phyloP scores from a whole-genome alignment of 1,140 invertebrate genomes.

The Scaptomyza graminum region DNA sequence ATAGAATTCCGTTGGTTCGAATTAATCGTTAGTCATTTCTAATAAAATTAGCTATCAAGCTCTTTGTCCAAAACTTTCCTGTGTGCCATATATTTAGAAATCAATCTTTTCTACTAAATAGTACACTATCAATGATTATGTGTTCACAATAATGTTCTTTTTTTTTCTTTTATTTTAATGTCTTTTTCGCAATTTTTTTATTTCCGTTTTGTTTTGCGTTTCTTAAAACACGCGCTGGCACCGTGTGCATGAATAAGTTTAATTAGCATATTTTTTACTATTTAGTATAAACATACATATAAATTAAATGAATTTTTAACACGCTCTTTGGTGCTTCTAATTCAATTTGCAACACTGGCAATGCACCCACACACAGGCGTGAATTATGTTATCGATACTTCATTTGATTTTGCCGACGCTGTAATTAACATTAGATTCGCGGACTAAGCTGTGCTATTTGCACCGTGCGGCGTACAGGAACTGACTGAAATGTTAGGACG shows the following conservation, averaged over 20 bases:
- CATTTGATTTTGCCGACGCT: conserved; percentile 18
- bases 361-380: not conserved
- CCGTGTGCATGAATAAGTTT: conserved; percentile 42
- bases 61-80: conserved; percentile 14
- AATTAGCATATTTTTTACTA: not conserved
- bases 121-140: conserved; percentile 65
- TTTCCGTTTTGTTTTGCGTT: conserved; percentile 69
- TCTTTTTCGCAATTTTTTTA: conserved; percentile 43
- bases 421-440: conserved; percentile 15
- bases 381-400: conserved; percentile 43
- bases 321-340: conserved; percentile 1
- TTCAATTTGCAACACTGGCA: conserved; percentile 28
- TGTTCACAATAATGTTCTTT: conserved; percentile 36
- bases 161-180: conserved; percentile 48
- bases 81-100: not conserved
- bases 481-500: conserved; percentile 61
- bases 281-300: conserved; percentile 16
- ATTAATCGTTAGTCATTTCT: too few species aligned
- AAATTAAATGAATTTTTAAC: conserved; percentile 3
- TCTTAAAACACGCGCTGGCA: conserved; percentile 70
- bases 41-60: not conserved
- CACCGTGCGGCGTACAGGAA: conserved; percentile 73
- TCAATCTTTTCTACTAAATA: conserved; percentile 38
- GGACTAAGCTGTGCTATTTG: conserved; percentile 38
- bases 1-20: not conserved